Percentiles rank a stretch among this genome's conserved stretches.
These are phyloP conservation scores for Drosophila birchii DNA, from an alignment of 2,888 invertebrate genomes.

Conservation along the genomic window DNA sequence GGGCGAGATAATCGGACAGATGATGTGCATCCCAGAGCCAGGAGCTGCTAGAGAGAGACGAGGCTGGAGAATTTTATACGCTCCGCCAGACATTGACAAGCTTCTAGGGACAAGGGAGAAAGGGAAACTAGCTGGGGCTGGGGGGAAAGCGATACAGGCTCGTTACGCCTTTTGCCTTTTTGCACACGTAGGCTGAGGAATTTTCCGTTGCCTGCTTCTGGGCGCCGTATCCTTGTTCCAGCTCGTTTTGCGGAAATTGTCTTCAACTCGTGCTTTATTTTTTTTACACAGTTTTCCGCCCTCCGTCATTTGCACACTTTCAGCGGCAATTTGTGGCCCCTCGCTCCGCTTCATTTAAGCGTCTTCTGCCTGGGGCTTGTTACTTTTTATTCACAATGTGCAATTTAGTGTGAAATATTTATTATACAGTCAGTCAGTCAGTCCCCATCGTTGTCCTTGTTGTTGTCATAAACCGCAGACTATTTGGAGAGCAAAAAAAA, in stretches of 20 bases:
- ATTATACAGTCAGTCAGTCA: slow-evolving; percentile 27
- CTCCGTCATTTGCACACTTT: slow-evolving; percentile 45
- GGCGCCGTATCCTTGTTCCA: slow-evolving; percentile 3
- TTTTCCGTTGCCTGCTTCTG: slow-evolving; percentile 51
- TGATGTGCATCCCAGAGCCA: slow-evolving; percentile 6
- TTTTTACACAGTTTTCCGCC: slow-evolving; percentile 22
- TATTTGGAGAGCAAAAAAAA: slow-evolving; percentile 13
- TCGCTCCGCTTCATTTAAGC: slow-evolving; percentile 41
- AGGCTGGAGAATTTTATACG: slow-evolving; percentile 15
- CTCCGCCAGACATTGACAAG: slow-evolving; percentile 52
- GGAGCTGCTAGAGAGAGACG: neutral
- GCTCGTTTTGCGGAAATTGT: slow-evolving; percentile 64
- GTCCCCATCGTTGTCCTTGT: slow-evolving; percentile 2
- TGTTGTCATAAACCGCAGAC: slow-evolving; percentile 37
- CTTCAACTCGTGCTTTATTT: slow-evolving; percentile 41
- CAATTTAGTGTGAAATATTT: slow-evolving; percentile 64
- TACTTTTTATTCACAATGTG: slow-evolving; percentile 22
- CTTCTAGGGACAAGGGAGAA: slow-evolving; percentile 9
- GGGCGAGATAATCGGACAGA: slow-evolving; percentile 37
- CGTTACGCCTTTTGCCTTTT: slow-evolving; percentile 42
- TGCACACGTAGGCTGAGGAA: slow-evolving; percentile 28
- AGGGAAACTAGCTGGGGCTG: neutral
- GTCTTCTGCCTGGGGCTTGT: neutral
- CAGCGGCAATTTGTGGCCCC: slow-evolving; percentile 48
- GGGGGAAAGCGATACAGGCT: slow-evolving; percentile 26